Evolutionary conservation across 2,888 invertebrate species (phyloP), one percentile per base, ranked within the genome.

Genomic region (Eumerus sabulonum): DNA sequence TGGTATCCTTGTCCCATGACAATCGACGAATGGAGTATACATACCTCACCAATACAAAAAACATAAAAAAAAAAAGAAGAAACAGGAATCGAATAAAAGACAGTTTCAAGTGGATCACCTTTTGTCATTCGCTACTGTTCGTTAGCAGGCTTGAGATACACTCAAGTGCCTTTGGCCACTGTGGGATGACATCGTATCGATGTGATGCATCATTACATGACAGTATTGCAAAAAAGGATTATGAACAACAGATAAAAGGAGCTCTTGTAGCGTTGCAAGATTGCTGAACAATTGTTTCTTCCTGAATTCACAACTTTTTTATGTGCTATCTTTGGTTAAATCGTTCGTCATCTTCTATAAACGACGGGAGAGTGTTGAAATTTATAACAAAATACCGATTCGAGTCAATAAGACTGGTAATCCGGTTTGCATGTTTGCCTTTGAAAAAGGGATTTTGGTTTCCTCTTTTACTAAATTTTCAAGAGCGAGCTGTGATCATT

Each of bases 21-120:
- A 42, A 9, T 56, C 18, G 56, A 1, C 19, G 42, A 40, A 44
- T 14, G 12, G 40, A 40, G 19, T 38, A 36, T 13, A 47, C 18
- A 36, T 13, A 47, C 18, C 11, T 17, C 18, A 17, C 27, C n/a
- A n/a, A n/a, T n/a, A n/a, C 40, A 38, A n/a, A n/a, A n/a, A n/a
- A n/a, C n/a, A n/a, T n/a, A n/a, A n/a, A n/a, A n/a, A n/a, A n/a
- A n/a, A n/a, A n/a, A n/a, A n/a, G n/a, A n/a, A n/a, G 38, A 18
- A 62, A 66, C 35, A 45, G 42, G 27, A 64, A 60, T 64, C 70
- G 63, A 74, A 79, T 70, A 68, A 68, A 63, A 68, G 45, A 73
- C 70, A 60, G 64, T 54, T 51, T 79, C 64, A 60, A 79, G 79
- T 79, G 79, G 64, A 68, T 79, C 67, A 68, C 19, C 63, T 73